phyloP scores from a whole-genome alignment of 2,797 vertebrate genomes.

The Sardinella longiceps region DNA sequence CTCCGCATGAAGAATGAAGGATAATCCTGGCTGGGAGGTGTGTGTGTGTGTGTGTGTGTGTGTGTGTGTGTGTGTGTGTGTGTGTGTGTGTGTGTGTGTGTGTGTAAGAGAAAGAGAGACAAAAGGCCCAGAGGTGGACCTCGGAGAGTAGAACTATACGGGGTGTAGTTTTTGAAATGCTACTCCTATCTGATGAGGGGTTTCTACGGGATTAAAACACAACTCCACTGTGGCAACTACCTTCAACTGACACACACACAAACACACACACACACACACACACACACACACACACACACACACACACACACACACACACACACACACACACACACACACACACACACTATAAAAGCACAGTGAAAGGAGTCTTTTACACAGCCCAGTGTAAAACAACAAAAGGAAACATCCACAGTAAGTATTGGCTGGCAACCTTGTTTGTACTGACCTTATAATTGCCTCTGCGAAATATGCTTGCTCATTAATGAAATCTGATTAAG shows the following conservation, averaged over 20 bases:
- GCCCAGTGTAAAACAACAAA: neutral
- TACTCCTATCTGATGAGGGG: neutral
- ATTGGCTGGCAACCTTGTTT: neutral
- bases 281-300: no score
- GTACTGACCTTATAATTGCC: conserved; percentile 76
- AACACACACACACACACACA: no score
- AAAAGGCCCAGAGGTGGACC: conserved; percentile 37
- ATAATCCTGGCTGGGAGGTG: conserved; percentile 26
- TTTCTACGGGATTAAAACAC: neutral
- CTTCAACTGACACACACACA: conserved; percentile 23
- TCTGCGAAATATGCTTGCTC: conserved; percentile 69
- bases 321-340: conserved; percentile 33
- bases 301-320: neutral
- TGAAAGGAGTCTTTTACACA: neutral
- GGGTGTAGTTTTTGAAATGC: neutral
- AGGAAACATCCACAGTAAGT: neutral
- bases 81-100: conserved; percentile 31
- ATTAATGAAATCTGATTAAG: conserved; percentile 56
- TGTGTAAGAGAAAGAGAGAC: neutral
- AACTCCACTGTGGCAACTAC: neutral
- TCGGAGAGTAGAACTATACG: neutral
- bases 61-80: conserved; percentile 37
- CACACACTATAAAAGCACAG: neutral
- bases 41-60: conserved; percentile 28
- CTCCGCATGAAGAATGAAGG: conserved; percentile 36